Evolutionary conservation across 2,888 invertebrate species (phyloP).

Genomic region (Mylabris sibirica): DNA sequence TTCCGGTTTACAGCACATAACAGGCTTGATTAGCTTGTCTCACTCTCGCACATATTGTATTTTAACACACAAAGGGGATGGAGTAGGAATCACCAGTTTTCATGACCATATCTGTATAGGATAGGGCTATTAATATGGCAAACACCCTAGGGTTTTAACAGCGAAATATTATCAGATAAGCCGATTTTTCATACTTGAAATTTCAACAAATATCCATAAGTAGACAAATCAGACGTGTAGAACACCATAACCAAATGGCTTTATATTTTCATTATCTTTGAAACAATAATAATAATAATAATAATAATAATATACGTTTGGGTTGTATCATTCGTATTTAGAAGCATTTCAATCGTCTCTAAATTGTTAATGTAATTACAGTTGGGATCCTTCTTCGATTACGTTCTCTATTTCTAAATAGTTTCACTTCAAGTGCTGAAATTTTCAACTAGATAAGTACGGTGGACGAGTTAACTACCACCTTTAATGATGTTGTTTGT

Average conservation of each 20-base stretch:
- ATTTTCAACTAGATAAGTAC: not conserved
- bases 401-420: not conserved
- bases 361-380: slow-evolving; percentile 4
- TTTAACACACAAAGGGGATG: slow-evolving; percentile 21
- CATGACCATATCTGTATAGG: slow-evolving; percentile 18
- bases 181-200: slow-evolving; percentile 19
- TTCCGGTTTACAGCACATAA: slow-evolving; percentile 35
- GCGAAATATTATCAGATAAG: slow-evolving; percentile 28
- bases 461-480: not conserved
- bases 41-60: not conserved
- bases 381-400: not conserved
- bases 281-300: not conserved
- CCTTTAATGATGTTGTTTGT: slow-evolving; percentile 2
- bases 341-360: not conserved
- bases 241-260: not conserved
- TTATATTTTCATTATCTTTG: not conserved
- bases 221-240: not conserved
- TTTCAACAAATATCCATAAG: not conserved
- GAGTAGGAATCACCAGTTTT: slow-evolving; percentile 18
- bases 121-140: slow-evolving; percentile 29
- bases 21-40: slow-evolving; percentile 37
- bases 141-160: slow-evolving; percentile 28
- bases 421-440: not conserved
- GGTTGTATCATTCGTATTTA: not conserved
- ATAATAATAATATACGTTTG: not conserved